Evolutionary conservation across 2,113 vertebrate species (phyloP), one percentile per base, ranked within the genome.

Genomic region (Equus przewalskii): DNA sequence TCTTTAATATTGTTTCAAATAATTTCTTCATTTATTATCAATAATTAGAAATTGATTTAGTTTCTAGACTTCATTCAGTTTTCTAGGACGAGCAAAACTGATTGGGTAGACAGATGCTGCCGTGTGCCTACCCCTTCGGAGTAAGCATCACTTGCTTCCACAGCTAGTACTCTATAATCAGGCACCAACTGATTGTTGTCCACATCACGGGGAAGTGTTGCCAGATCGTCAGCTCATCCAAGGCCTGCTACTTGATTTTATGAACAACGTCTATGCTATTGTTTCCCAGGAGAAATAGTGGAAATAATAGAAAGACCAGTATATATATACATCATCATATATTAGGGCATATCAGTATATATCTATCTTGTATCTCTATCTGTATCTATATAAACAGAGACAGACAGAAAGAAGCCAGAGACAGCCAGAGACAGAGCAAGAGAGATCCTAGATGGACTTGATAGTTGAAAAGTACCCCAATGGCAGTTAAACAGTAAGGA

Each of bases 121-220:
- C 16, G 3, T 36, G 8, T 15, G 54, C 16, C 24, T 7, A 5
- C 15, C 6, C 26, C n/a, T 79, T 30, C 28, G 15, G 3, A 7
- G 18, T 13, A 46, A 44, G 13, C 11, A 36, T n/a, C 24, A 10
- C 9, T 36, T 30, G 41, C 56, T 24, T 64, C 16, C 62, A 21
- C 7, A 54, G 22, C 33, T 67, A 36, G 21, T 14, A 24, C 24
- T 70, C 5, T n/a, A 5, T 5, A 41, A n/a, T 56, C 30, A 14
- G 4, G n/a, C 6, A 1, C n/a, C 2, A 13, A 33, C 22, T 10
- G 30, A 26, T 8, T 9, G 33, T 16, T 67, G 33, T 51, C 10
- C 2, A 7, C 0, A 2, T 13, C 12, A 13, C 0, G 36, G 33
- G 3, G 58, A 41, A 46, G 24, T 7, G 18, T 19, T 44, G 28